Evolutionary conservation across 2,797 vertebrate genomes (phyloP), one percentile per base, ranked within the genome.

Genomic region (Myoxocephalus aenaeus): DNA sequence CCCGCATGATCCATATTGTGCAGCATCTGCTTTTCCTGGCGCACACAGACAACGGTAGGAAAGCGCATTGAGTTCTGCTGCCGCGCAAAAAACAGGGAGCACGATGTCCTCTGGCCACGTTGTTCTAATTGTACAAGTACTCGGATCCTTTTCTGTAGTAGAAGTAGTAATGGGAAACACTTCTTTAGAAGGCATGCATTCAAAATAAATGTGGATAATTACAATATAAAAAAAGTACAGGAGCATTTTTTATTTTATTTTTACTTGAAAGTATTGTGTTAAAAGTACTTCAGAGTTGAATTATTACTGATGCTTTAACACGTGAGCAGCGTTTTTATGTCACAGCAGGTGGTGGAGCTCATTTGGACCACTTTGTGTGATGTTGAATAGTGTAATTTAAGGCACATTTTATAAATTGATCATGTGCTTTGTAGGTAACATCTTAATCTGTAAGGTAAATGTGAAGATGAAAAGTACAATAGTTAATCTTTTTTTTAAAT

Each of bases 11-110:
- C 8, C 98, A 99, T 65, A 97, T 96, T 72, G 87, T 99, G 75
- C 95, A 97, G 79, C 97, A 99, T 62, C 87, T 98, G 48, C 93
- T 96, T 70, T 95, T 95, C 83, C 91, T 97, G 73, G 95, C 97
- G 5, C 92, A 94, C 74, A 87, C 94, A 2, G 94, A 96, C 68
- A 82, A 90, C 79, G 97, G 97, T 99, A 95, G 94, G 78, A 61
- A 25, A 1, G 46, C 68, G 1, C 22, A 4, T 61, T 34, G 13
- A 3, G n/a, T 40, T 48, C 70, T 38, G 25, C 25, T 27, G 50
- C 46, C 56, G 64, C 2, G 53, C 42, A 40, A 11, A 40, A 48
- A 17, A 40, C 57, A 58, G 65, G 36, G 38, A 17, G 1, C 61
- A 3, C 20, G 0, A 5, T 65, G 44, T 32, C 48, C 67, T 64